These are phyloP conservation scores for Xanthia icteritia DNA, from an alignment of 2,888 invertebrate genomes.

Conservation along the genomic window DNA sequence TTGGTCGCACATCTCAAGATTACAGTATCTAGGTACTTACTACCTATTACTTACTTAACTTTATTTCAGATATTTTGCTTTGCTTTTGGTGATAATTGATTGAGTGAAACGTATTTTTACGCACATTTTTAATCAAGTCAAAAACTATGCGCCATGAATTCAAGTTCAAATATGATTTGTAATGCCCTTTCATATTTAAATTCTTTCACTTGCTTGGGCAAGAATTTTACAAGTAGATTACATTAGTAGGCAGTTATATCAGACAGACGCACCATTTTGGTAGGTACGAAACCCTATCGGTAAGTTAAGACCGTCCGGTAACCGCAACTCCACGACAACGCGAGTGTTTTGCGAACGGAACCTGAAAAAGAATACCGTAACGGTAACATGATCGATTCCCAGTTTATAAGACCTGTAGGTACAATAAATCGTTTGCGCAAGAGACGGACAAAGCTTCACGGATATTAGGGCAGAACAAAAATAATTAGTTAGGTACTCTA, in stretches of 20 bases:
- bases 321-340: not conserved
- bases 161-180: too few species aligned
- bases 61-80: not conserved
- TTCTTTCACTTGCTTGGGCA: too few species aligned
- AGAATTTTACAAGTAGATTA: too few species aligned
- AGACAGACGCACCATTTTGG: not conserved
- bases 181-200: too few species aligned
- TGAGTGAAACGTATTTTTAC: not conserved
- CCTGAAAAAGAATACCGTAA: not conserved
- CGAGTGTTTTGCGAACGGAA: not conserved
- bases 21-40: not conserved
- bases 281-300: not conserved
- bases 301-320: not conserved
- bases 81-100: not conserved
- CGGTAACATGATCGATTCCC: not conserved
- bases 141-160: too few species aligned
- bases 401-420: not conserved
- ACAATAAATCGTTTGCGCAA: not conserved
- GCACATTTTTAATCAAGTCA: not conserved
- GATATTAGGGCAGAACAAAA: not conserved
- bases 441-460: constrained; percentile 2
- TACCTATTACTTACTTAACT: too few species aligned
- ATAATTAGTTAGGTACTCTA: not conserved
- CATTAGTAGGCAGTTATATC: not conserved
- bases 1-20: too few species aligned